Evolutionary conservation across 92 coral and sea anemone genomes (phyloP).

Genomic region (Epizoanthus fatuus): DNA sequence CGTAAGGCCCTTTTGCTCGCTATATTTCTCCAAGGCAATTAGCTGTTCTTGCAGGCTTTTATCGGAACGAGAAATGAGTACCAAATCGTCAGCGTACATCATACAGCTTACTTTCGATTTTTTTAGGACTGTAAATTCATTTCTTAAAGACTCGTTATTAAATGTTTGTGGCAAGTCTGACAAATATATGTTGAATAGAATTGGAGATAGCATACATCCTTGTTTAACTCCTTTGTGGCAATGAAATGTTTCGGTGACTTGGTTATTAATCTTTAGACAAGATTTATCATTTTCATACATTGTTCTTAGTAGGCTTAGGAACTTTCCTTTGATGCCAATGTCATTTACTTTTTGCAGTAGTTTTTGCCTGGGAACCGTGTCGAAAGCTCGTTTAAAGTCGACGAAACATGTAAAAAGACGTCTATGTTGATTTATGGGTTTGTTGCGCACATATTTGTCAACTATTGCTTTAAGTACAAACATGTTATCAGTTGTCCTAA

Average conservation of each 20-base stretch:
- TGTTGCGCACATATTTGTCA: too few relatives aligned
- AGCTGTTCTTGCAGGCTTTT: slow-evolving; percentile 11
- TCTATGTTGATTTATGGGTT: too few relatives aligned
- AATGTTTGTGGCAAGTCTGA: slow-evolving; percentile 29
- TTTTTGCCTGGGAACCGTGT: too few relatives aligned
- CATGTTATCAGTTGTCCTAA: too few relatives aligned
- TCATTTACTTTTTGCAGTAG: background rate
- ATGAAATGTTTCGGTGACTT: slow-evolving; percentile 19
- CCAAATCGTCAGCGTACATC: slow-evolving; percentile 26
- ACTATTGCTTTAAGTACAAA: too few relatives aligned
- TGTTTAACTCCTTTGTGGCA: slow-evolving; percentile 50
- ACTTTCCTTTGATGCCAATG: background rate
- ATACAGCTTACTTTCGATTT: slow-evolving; percentile 11
- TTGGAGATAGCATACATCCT: slow-evolving; percentile 50
- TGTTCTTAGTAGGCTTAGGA: background rate
- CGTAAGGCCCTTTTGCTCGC: background rate
- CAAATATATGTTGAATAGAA: slow-evolving; percentile 46
- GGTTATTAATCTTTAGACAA: slow-evolving; percentile 14
- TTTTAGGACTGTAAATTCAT: background rate
- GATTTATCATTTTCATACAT: slow-evolving; percentile 13
- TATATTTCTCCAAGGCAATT: background rate
- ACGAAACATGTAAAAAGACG: too few relatives aligned
- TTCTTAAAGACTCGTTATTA: background rate
- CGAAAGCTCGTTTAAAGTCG: too few relatives aligned
- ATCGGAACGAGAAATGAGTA: background rate